phyloP scores from a whole-genome alignment of 2,888 invertebrate genomes.

The Graphium colonna region DNA sequence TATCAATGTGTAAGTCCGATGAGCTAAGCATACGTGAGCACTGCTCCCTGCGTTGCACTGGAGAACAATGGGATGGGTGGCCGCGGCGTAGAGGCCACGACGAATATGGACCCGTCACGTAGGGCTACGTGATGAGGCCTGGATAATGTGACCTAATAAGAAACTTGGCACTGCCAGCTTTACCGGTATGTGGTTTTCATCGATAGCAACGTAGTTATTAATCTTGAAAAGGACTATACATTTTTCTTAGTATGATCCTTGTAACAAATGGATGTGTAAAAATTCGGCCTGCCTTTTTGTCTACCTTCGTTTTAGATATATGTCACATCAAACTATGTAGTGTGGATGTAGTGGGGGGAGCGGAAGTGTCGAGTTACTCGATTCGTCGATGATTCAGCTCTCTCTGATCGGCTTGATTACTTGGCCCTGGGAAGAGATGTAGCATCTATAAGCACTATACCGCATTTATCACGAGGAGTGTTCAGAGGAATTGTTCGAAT shows the following conservation, averaged over 20 bases:
- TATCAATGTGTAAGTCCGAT: slow-evolving; percentile 3
- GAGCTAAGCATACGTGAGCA: slow-evolving; percentile 18
- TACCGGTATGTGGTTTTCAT: slow-evolving; percentile 5
- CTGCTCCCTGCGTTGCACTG: slow-evolving; percentile 4
- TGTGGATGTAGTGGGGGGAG: neutral
- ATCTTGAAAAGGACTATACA: neutral
- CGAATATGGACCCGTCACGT: slow-evolving; percentile 29
- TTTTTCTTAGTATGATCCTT: neutral
- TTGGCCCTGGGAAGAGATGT: too few relatives aligned
- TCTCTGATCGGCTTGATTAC: too few relatives aligned
- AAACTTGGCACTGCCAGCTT: slow-evolving; percentile 16
- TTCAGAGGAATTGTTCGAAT: too few relatives aligned
- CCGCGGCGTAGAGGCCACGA: slow-evolving; percentile 11
- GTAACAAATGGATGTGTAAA: too few relatives aligned
- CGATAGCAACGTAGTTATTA: neutral
- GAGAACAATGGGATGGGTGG: slow-evolving; percentile 19
- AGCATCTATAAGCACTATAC: too few relatives aligned
- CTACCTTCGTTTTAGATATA: neutral
- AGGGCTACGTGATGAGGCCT: slow-evolving; percentile 28
- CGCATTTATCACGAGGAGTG: too few relatives aligned
- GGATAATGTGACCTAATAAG: slow-evolving; percentile 11
- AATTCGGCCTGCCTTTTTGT: too few relatives aligned
- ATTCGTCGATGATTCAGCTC: too few relatives aligned
- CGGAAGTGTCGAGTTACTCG: too few relatives aligned
- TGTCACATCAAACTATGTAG: neutral